A percentile compares a stretch with the other conserved stretches of the same genome.
phyloP scores from a whole-genome alignment of 2,113 vertebrate genomes.

The Corydoras maculifer region DNA sequence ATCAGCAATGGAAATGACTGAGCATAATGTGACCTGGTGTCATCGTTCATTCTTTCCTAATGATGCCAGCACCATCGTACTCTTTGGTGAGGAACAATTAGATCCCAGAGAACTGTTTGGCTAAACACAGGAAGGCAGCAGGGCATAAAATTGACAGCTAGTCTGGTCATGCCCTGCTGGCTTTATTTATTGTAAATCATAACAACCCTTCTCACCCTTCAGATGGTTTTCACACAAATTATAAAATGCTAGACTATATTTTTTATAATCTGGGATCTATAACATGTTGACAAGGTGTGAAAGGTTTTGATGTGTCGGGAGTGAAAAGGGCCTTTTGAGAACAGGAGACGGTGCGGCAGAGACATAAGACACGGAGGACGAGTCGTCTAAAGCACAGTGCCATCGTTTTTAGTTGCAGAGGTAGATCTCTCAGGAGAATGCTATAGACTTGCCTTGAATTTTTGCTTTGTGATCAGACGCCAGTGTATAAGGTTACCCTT shows the following conservation, averaged over 20 bases:
- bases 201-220: background rate
- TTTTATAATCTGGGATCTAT: background rate
- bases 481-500: background rate
- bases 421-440: conserved; percentile 7
- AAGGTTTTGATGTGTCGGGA: conserved; percentile 1
- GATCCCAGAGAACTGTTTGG: background rate
- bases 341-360: background rate
- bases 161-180: background rate
- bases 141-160: background rate
- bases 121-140: background rate
- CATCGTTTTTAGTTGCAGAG: conserved; percentile 6
- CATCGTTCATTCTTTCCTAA: background rate
- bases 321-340: background rate
- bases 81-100: background rate
- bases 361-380: background rate
- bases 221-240: background rate
- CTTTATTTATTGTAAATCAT: background rate
- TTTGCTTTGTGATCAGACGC: background rate
- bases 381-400: conserved; percentile 1
- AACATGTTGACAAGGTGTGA: background rate
- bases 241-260: background rate
- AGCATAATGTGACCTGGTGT: background rate
- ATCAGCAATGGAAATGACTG: background rate
- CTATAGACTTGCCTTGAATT: background rate
- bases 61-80: background rate